Conservation (phyloP, 2,888 invertebrate genomes). For the Drosophila sordidula region DNA sequence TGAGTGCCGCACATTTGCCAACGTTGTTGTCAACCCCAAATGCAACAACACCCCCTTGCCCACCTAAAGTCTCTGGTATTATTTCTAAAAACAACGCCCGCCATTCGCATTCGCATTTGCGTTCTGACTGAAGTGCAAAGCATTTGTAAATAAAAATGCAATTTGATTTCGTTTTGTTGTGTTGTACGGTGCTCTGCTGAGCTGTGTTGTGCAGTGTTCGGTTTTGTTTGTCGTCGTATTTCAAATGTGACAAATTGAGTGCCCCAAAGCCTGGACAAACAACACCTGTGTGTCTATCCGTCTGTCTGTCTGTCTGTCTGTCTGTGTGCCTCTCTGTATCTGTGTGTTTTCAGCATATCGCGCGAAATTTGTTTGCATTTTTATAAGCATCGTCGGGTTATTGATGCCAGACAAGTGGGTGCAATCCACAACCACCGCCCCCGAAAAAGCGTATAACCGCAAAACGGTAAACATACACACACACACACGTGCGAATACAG, state of each 20-base stretch:
- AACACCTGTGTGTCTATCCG: slow-evolving; percentile 37
- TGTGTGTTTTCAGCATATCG: slow-evolving; percentile 24
- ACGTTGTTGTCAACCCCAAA: slow-evolving; percentile 31
- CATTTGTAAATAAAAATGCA: slow-evolving; percentile 82
- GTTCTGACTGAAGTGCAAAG: slow-evolving; percentile 65
- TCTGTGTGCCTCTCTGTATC: slow-evolving; percentile 11
- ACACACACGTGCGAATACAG: slow-evolving; percentile 9
- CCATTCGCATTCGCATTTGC: slow-evolving; percentile 26
- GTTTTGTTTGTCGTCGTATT: slow-evolving; percentile 74
- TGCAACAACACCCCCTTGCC: neutral
- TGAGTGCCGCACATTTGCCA: slow-evolving; percentile 38
- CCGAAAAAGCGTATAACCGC: slow-evolving; percentile 54
- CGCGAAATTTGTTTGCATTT: slow-evolving; percentile 77
- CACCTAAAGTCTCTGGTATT: neutral
- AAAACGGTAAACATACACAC: slow-evolving; percentile 56
- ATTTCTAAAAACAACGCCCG: slow-evolving; percentile 53
- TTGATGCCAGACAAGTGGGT: slow-evolving; percentile 67
- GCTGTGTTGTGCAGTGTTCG: slow-evolving; percentile 11
- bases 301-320: slow-evolving; percentile 6
- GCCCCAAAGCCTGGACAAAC: slow-evolving; percentile 58
- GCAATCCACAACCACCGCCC: slow-evolving; percentile 1
- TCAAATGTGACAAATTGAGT: slow-evolving; percentile 80
- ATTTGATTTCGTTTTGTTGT: slow-evolving; percentile 76
- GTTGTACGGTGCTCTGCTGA: slow-evolving; percentile 26
- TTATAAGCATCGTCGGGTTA: slow-evolving; percentile 73